phyloP scores from a whole-genome alignment of 92 coral and sea anemone genomes.

The Epizoanthus fatuus region DNA sequence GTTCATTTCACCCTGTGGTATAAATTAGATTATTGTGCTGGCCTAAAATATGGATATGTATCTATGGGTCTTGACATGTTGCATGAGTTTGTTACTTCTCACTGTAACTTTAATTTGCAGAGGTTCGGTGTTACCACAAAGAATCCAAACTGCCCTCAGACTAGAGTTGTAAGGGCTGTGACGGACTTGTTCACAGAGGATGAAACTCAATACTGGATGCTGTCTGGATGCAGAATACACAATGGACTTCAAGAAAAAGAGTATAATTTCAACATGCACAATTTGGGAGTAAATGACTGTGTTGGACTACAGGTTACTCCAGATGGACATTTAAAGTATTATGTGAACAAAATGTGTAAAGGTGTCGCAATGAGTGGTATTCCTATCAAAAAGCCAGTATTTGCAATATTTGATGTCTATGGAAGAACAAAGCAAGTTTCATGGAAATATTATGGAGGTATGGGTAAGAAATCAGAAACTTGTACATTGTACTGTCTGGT shows the following conservation, averaged over 20 bases:
- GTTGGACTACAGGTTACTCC: slow-evolving; percentile 91
- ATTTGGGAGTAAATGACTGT: slow-evolving; percentile 83
- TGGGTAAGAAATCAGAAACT: not conserved
- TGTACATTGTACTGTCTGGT: not conserved
- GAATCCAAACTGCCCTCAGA: slow-evolving; percentile 86
- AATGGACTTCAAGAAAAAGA: slow-evolving; percentile 96
- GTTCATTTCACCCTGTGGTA: no score
- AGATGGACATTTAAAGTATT: slow-evolving; percentile 85
- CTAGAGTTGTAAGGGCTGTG: slow-evolving; percentile 89
- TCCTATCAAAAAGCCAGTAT: slow-evolving; percentile 88
- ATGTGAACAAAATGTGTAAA: slow-evolving; percentile 83
- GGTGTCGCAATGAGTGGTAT: slow-evolving; percentile 91
- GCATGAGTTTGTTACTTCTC: no score
- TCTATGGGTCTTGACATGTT: no score
- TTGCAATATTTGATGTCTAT: slow-evolving; percentile 96
- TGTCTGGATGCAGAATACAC: slow-evolving; percentile 94
- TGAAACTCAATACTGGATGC: slow-evolving; percentile 91
- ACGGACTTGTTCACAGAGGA: slow-evolving; percentile 94
- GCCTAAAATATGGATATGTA: no score
- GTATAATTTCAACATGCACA: slow-evolving; percentile 87
- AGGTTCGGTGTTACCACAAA: slow-evolving; percentile 94
- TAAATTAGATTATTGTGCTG: no score
- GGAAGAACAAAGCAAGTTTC: slow-evolving; percentile 97
- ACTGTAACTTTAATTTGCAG: slow-evolving; percentile 54
- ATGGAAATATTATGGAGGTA: slow-evolving; percentile 95